Percentiles rank a stretch among this genome's conserved stretches.
These are phyloP conservation scores for Microctenopoma steveboyesi DNA, from an alignment of 2,797 vertebrate genomes.

Conservation along the genomic window DNA sequence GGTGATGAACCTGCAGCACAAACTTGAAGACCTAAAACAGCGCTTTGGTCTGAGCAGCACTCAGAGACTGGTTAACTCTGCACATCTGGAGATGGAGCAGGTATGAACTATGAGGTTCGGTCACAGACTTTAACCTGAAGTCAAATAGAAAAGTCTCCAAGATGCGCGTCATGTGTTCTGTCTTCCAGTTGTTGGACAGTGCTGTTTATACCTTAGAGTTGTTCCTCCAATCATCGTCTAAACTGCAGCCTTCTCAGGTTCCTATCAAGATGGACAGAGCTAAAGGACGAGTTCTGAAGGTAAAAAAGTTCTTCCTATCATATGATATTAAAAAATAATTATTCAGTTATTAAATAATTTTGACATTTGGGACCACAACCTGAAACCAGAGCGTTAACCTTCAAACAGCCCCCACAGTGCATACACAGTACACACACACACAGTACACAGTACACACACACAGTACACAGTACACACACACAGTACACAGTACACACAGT, in stretches of 20 bases:
- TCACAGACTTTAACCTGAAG: neutral
- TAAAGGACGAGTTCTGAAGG: slow-evolving; percentile 76
- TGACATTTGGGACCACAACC: no score
- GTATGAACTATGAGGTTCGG: slow-evolving; percentile 28
- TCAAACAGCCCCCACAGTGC: no score
- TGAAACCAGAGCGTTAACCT: no score
- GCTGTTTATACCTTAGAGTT: slow-evolving; percentile 68
- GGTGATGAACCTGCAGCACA: slow-evolving; percentile 55
- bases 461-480: no score
- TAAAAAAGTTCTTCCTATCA: slow-evolving; percentile 21
- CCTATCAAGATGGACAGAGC: slow-evolving; percentile 74
- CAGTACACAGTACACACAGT: no score
- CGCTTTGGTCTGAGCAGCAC: slow-evolving; percentile 59
- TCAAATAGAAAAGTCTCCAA: neutral
- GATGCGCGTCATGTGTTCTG: neutral
- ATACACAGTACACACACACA: no score
- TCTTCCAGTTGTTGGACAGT: slow-evolving; percentile 65
- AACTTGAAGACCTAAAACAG: slow-evolving; percentile 42
- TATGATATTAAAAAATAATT: no score
- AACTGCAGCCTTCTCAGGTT: slow-evolving; percentile 47
- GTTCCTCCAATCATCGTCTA: slow-evolving; percentile 60
- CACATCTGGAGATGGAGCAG: slow-evolving; percentile 72
- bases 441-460: no score
- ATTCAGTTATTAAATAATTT: no score
- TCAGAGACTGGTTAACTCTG: slow-evolving; percentile 59